Evolutionary conservation across 2,113 vertebrate species (phyloP).

Genomic region (Irena cyanogastra): DNA sequence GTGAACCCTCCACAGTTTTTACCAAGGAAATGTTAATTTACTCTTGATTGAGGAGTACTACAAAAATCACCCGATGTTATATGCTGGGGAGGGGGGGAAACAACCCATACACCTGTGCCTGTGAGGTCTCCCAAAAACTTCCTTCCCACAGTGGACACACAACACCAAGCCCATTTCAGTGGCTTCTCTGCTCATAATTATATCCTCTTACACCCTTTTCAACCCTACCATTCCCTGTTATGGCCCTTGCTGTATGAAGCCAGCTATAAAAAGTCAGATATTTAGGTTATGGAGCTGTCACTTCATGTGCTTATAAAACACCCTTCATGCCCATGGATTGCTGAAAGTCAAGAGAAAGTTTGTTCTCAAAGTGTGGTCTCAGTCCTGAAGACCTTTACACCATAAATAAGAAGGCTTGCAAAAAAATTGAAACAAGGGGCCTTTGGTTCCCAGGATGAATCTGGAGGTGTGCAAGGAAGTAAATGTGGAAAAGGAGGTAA

Average conservation of each 20-base stretch:
- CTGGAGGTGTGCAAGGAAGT: neutral
- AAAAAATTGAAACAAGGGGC: neutral
- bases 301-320: neutral
- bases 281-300: neutral
- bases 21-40: neutral
- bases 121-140: neutral
- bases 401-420: neutral
- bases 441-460: neutral
- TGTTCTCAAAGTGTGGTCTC: neutral
- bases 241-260: neutral
- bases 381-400: neutral
- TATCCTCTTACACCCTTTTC: neutral
- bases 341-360: neutral
- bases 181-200: neutral
- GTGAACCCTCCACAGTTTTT: neutral
- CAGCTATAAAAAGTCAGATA: neutral
- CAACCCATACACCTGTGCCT: neutral
- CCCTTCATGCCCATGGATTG: neutral
- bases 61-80: neutral
- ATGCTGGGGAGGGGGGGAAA: neutral
- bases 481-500: neutral
- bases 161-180: neutral
- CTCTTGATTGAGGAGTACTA: neutral
- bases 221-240: neutral
- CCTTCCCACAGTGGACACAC: neutral